Base-by-base conservation (phyloP, 2,888 invertebrate species). In the Acrobasis suavella region DNA sequence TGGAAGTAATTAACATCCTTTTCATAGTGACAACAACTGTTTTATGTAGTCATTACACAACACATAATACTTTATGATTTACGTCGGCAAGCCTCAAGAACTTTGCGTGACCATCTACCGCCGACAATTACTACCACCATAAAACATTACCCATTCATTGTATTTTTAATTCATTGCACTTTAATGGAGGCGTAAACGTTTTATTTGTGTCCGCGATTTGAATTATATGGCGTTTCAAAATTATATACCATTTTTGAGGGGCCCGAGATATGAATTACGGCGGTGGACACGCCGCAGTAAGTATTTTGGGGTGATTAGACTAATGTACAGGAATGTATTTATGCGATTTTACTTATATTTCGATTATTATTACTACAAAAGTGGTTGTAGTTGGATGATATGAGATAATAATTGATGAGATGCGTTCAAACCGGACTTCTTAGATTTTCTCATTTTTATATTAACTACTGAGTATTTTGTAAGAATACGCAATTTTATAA, bases 151-250 rank as follows among this genome's bases (percentile, higher is more conserved):
- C 49, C 72, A 78, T 75, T 56, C 56, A 77, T 79, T 77, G 77
- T 80, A 72, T 81, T 85, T 87, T 81, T 81, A 85, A 88, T 87
- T 87, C 85, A 87, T 87, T 85, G 82, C 80, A 70, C 77, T 80
- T 81, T 87, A 85, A 87, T 82, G 81, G 83, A 75, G 74, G 78
- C 74, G 81, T 85, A 84, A 89, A 80, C 80, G 79, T 83, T 86
- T 85, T 86, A 86, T 87, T 86, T 81, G 81, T 77, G 77, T 84
- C 80, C 83, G 79, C 83, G 84, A 87, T 88, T 85, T 82, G 82
- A 86, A 85, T 84, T 80, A 81, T 80, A 70, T 61, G 64, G 63
- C 64, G 62, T 62, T 56, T 62, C 63, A 64, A 69, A 72, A 67
- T 70, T 69, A 69, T 68, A 65, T 68, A 65, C 62, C 60, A 64